Conservation (phyloP, 2,888 invertebrate genomes). For the Tupiocoris notatus region DNA sequence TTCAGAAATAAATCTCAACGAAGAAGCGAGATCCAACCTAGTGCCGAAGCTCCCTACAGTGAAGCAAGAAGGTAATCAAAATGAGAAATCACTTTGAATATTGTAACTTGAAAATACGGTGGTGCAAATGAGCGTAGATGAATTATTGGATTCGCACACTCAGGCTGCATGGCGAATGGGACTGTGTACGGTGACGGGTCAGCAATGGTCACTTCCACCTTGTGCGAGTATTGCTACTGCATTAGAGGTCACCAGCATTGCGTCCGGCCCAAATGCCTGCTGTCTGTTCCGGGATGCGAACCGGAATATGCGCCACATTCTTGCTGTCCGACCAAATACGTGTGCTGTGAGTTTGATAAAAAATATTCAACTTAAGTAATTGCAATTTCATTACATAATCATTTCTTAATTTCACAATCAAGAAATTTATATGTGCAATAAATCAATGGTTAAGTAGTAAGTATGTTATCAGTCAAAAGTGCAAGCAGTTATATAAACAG, state of each 20-base stretch:
- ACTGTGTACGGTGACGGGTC: constrained; percentile 75
- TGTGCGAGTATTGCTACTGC: constrained; percentile 88
- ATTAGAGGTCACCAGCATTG: constrained; percentile 70
- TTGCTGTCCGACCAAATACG: constrained; percentile 81
- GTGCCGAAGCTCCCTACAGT: neutral
- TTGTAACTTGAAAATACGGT: no score
- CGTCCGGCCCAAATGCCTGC: constrained; percentile 75
- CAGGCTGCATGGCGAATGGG: constrained; percentile 71
- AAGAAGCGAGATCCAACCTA: constrained; percentile 38
- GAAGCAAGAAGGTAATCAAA: constrained; percentile 21
- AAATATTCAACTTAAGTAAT: no score
- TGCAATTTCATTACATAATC: no score
- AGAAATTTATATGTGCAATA: no score
- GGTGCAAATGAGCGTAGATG: no score
- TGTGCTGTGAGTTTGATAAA: constrained; percentile 58
- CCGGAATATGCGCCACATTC: constrained; percentile 64
- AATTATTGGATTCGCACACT: no score
- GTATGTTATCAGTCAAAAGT: no score
- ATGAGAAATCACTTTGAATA: no score
- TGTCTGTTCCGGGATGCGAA: constrained; percentile 69
- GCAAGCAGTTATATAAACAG: no score
- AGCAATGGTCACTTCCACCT: constrained; percentile 73
- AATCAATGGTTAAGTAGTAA: no score
- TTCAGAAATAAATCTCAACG: constrained; percentile 8
- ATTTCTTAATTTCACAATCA: no score